A percentile compares a stretch with the other conserved stretches of the same genome.
These are phyloP conservation scores for Microcebus tavaratra DNA, from an alignment of 2,113 vertebrate species.

Conservation along the genomic window DNA sequence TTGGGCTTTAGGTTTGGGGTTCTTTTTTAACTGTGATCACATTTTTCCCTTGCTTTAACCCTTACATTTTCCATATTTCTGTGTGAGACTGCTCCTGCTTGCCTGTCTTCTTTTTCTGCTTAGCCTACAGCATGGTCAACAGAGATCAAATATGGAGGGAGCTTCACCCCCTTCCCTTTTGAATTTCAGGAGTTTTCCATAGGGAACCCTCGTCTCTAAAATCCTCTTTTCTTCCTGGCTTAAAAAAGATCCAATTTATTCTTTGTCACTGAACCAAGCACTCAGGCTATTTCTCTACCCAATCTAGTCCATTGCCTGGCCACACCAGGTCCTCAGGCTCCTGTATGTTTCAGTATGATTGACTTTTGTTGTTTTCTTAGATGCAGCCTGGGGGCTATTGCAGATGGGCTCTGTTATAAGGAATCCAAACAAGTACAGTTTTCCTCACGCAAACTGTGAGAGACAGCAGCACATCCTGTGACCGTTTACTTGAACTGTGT, in stretches of 20 bases:
- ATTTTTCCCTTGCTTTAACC: neutral
- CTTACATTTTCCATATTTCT: neutral
- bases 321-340: neutral
- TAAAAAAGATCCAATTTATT: neutral
- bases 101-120: neutral
- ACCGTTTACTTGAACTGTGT: neutral
- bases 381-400: neutral
- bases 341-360: neutral
- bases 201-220: slow-evolving; percentile 13
- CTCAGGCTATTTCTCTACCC: neutral
- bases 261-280: neutral
- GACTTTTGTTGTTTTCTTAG: neutral
- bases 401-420: slow-evolving; percentile 13
- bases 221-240: neutral
- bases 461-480: neutral
- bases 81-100: neutral
- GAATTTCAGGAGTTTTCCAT: slow-evolving; percentile 6
- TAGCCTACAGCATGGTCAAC: neutral
- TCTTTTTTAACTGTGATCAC: neutral
- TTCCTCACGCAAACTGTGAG: slow-evolving; percentile 1
- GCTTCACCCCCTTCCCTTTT: neutral
- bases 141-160: neutral
- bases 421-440: slow-evolving; percentile 6
- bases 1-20: neutral
- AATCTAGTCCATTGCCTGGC: neutral